Conservation (phyloP, 2,797 vertebrate species). For the Crax fasciolata region DNA sequence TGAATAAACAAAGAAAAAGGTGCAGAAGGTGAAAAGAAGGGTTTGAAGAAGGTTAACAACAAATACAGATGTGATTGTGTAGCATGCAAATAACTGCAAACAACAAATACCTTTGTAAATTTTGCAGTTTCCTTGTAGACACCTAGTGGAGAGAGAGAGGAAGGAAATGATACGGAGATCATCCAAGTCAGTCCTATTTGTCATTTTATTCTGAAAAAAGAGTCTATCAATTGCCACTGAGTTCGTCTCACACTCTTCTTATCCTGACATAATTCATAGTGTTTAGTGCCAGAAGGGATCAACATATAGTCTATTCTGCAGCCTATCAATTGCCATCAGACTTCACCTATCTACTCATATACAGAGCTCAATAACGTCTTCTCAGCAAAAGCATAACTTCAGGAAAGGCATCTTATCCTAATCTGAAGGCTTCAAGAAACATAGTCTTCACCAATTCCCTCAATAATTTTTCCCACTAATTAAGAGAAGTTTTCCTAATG, state of each 20-base stretch:
- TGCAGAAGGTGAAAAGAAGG: neutral
- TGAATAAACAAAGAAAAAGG: conserved; percentile 31
- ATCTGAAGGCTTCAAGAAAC: neutral
- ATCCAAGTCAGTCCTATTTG: neutral
- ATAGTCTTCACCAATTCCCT: neutral
- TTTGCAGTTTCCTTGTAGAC: neutral
- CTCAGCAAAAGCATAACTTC: neutral
- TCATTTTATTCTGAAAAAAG: neutral
- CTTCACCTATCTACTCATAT: neutral
- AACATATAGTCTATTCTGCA: neutral
- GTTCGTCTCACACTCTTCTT: neutral
- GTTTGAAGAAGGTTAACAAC: conserved; percentile 1
- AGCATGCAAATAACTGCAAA: neutral
- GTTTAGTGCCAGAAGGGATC: neutral
- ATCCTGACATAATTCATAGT: neutral
- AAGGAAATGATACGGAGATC: neutral
- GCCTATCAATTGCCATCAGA: neutral
- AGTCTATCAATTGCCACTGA: neutral
- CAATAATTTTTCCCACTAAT: neutral
- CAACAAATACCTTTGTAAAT: neutral
- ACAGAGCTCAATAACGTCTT: neutral
- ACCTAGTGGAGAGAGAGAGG: neutral
- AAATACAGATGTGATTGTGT: neutral
- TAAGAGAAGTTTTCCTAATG: neutral
- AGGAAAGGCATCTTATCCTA: neutral